Percentiles rank a stretch among this genome's conserved stretches.
phyloP scores from a whole-genome alignment of 2,888 invertebrate genomes.

The Diarsia brunnea region DNA sequence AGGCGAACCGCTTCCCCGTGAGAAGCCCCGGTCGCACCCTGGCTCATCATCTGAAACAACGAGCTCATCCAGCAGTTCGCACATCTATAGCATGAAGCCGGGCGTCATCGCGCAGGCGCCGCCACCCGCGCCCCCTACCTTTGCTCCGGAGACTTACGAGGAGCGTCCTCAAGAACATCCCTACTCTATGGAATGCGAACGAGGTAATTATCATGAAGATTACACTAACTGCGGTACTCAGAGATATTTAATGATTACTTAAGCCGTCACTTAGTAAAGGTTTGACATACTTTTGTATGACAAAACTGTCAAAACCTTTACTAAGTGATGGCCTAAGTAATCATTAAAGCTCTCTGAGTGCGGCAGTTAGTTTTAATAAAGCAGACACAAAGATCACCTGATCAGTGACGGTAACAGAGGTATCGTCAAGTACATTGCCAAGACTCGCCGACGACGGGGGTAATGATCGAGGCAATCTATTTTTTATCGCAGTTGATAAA shows the following conservation, averaged over 20 bases:
- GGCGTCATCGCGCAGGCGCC: conserved; percentile 78
- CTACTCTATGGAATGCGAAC: conserved; percentile 84
- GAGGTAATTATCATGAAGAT: conserved; percentile 73
- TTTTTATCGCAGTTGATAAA: conserved; percentile 31
- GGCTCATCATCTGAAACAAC: conserved; percentile 88
- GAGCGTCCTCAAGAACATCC: conserved; percentile 70
- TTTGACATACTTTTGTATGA: too few species aligned
- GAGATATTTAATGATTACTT: too few species aligned
- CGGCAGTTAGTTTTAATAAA: not conserved
- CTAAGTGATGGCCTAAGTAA: too few species aligned
- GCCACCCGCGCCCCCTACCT: conserved; percentile 78
- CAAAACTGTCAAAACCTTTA: too few species aligned
- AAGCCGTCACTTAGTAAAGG: too few species aligned
- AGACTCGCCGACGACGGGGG: conserved; percentile 23
- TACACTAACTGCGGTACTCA: too few species aligned
- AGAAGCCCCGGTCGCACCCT: conserved; percentile 74
- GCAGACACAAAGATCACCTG: not conserved
- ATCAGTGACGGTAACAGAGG: not conserved
- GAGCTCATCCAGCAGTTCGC: conserved; percentile 90
- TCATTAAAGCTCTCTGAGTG: too few species aligned
- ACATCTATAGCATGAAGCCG: conserved; percentile 75
- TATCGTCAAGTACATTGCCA: not conserved
- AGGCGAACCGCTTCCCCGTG: conserved; percentile 74
- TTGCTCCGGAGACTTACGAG: conserved; percentile 75
- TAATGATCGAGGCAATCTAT: conserved; percentile 33